These are phyloP conservation scores for Corythaixoides concolor DNA, from an alignment of 2,113 vertebrate genomes.

Conservation along the genomic window DNA sequence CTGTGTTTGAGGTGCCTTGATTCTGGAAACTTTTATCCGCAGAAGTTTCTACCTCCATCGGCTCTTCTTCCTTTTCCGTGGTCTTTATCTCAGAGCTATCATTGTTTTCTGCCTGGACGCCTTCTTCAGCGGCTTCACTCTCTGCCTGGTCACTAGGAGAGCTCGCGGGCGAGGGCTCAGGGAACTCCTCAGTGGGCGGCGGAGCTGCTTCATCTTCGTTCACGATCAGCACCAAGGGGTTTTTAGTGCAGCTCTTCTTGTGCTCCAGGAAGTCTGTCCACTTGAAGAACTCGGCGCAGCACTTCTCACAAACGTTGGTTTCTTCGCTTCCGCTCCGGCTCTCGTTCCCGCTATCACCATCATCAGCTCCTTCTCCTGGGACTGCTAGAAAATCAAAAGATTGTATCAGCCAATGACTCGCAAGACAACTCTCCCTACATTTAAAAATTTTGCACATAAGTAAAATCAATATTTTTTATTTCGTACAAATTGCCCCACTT, in stretches of 20 bases:
- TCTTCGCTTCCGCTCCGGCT: conserved; percentile 94
- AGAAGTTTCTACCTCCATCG: conserved; percentile 90
- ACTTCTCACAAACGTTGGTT: conserved; percentile 92
- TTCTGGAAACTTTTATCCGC: conserved; percentile 80
- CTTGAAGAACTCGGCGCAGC: conserved; percentile 98
- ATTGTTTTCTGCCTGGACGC: conserved; percentile 75
- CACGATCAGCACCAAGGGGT: conserved; percentile 93
- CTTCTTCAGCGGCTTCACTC: conserved; percentile 89
- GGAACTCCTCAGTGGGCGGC: conserved; percentile 80
- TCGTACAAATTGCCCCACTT: conserved; percentile 92
- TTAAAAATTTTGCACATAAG: conserved; percentile 87
- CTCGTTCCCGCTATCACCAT: conserved; percentile 92
- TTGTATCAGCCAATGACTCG: conserved; percentile 79
- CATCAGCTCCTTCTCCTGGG: conserved; percentile 88
- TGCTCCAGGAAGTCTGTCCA: conserved; percentile 96
- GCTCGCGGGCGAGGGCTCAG: conserved; percentile 86
- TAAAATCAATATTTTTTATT: conserved; percentile 93
- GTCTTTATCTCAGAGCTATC: conserved; percentile 79
- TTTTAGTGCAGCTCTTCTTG: conserved; percentile 92
- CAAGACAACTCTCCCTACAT: conserved; percentile 74
- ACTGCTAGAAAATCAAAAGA: conserved; percentile 83
- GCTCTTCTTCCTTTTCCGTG: conserved; percentile 86
- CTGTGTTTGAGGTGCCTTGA: conserved; percentile 78
- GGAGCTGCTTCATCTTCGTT: conserved; percentile 90
- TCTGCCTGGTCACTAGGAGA: conserved; percentile 88